A percentile compares a stretch with the other conserved stretches of the same genome.
These are phyloP conservation scores for Chanos chanos DNA, from an alignment of 2,797 vertebrate species.

Conservation along the genomic window DNA sequence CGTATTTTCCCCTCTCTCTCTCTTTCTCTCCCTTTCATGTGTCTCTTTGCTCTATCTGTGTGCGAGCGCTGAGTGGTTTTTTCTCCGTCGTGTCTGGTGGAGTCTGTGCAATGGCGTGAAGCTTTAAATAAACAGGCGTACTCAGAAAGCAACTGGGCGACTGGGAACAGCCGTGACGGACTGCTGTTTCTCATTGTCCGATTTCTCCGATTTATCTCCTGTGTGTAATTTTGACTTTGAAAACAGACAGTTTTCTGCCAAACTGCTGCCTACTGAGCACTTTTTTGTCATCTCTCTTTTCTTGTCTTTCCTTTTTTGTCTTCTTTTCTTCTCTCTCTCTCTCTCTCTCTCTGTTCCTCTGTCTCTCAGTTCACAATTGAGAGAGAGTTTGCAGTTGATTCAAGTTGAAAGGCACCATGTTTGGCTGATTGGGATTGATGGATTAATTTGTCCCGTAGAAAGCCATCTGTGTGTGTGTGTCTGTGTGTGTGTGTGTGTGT, in stretches of 20 bases:
- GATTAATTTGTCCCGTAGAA: slow-evolving; percentile 47
- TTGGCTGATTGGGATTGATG: slow-evolving; percentile 51
- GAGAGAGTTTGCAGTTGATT: slow-evolving; percentile 47
- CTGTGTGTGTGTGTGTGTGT: slow-evolving; percentile 3
- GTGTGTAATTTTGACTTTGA: slow-evolving; percentile 68
- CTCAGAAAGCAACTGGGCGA: too few relatives aligned
- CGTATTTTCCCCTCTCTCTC: background rate
- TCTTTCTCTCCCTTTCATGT: background rate
- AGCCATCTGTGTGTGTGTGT: slow-evolving; percentile 43
- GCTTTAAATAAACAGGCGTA: background rate
- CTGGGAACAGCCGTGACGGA: too few relatives aligned
- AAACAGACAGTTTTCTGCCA: slow-evolving; percentile 61
- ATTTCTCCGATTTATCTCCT: slow-evolving; percentile 57
- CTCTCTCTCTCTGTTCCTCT: slow-evolving; percentile 12
- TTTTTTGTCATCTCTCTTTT: slow-evolving; percentile 12
- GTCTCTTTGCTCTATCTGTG: background rate
- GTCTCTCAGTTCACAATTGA: slow-evolving; percentile 25
- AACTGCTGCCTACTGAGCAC: slow-evolving; percentile 44
- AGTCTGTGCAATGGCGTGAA: background rate
- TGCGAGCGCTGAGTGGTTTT: background rate
- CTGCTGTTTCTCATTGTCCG: slow-evolving; percentile 12
- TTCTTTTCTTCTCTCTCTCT: background rate
- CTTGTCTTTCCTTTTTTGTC: background rate
- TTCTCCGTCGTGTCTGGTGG: background rate
- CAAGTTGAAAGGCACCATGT: slow-evolving; percentile 48